phyloP scores from a whole-genome alignment of 2,113 vertebrate genomes.

The Colaptes auratus region DNA sequence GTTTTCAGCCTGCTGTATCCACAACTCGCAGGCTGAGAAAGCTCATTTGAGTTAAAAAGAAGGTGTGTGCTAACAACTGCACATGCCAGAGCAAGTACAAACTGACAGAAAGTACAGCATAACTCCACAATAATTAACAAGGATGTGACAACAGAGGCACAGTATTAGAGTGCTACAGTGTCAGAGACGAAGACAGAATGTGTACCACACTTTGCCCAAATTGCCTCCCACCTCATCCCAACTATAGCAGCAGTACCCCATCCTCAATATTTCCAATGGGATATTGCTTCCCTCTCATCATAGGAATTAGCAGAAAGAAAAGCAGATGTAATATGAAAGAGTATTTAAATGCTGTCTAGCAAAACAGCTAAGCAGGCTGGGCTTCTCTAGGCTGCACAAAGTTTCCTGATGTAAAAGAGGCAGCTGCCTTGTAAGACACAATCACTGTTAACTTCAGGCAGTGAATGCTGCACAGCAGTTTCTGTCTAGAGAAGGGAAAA shows the following conservation, averaged over 20 bases:
- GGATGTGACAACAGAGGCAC: neutral
- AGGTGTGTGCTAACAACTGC: neutral
- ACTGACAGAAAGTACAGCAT: neutral
- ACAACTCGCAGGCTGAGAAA: neutral
- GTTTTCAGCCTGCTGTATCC: neutral
- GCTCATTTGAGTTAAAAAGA: accelerated
- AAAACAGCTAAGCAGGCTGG: neutral
- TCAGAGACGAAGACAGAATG: neutral
- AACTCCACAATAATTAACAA: neutral
- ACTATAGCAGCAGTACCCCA: neutral
- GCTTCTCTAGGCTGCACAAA: neutral
- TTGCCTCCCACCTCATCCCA: neutral
- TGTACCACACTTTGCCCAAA: accelerated
- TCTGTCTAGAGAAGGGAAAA: neutral
- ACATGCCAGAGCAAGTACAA: neutral
- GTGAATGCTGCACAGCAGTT: neutral
- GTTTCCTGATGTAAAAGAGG: neutral
- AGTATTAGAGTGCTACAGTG: neutral
- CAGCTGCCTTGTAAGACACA: neutral
- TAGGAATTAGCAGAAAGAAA: neutral
- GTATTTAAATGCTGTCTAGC: neutral
- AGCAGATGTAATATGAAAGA: neutral
- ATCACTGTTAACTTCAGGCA: neutral
- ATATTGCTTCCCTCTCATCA: neutral
- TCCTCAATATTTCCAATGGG: neutral